Evolutionary conservation across 2,888 invertebrate genomes (phyloP).

Genomic region (Gerris lacustris): DNA sequence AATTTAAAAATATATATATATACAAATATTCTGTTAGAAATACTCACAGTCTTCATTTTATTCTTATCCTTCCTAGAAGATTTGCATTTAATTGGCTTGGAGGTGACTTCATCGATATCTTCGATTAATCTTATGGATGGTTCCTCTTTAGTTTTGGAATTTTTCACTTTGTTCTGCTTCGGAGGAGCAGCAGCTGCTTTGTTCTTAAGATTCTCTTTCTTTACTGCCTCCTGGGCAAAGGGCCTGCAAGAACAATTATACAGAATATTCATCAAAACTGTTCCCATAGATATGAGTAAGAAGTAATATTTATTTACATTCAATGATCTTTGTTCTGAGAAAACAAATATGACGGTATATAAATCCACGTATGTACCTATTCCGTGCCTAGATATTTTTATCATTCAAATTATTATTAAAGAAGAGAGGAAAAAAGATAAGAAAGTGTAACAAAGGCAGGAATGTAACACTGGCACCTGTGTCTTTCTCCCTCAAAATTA

Average conservation of each 20-base stretch:
- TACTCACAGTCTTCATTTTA: background rate
- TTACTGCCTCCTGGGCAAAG: background rate
- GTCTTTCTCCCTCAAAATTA: no score
- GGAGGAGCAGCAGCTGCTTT: background rate
- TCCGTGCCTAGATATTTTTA: no score
- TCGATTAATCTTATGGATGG: background rate
- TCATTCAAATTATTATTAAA: no score
- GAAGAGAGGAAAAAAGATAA: no score
- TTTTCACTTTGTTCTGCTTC: background rate
- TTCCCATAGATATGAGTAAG: no score
- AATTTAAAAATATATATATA: no score
- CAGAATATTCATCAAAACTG: no score
- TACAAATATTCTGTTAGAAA: no score
- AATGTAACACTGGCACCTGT: no score
- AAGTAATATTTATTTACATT: background rate
- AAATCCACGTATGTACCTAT: no score
- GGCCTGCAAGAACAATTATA: background rate
- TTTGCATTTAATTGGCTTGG: background rate
- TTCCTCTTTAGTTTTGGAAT: background rate
- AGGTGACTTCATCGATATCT: background rate
- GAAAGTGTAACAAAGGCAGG: no score
- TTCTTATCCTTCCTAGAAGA: slow-evolving; percentile 4
- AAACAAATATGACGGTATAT: background rate
- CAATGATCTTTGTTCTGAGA: background rate
- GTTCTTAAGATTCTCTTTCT: background rate